Evolutionary conservation across 2,113 vertebrate genomes (phyloP).

Genomic region (Eurystomus gularis): DNA sequence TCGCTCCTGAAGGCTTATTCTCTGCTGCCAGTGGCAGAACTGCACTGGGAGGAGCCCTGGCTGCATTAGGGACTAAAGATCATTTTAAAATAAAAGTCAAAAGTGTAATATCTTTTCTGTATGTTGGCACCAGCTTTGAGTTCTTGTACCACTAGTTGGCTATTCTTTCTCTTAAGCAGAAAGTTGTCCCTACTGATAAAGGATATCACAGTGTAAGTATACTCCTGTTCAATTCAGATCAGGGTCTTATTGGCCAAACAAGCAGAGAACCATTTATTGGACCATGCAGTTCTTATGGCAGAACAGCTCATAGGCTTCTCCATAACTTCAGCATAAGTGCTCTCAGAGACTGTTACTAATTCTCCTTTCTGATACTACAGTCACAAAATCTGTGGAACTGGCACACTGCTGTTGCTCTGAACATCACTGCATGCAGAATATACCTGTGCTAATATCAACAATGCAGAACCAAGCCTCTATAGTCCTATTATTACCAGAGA

Average conservation of each 20-base stretch:
- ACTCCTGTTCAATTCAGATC: background rate
- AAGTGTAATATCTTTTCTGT: background rate
- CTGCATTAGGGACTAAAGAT: background rate
- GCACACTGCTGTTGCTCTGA: background rate
- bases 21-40: background rate
- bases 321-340: background rate
- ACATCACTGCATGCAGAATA: background rate
- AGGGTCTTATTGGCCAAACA: background rate
- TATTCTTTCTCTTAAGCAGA: background rate
- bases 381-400: background rate
- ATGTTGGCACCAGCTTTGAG: background rate
- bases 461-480: background rate
- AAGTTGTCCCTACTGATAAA: background rate
- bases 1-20: background rate
- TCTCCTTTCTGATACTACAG: background rate
- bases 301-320: background rate
- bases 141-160: background rate
- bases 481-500: background rate
- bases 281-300: background rate
- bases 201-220: background rate
- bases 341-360: rapidly evolving
- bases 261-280: background rate
- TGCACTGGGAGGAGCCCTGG: rapidly evolving
- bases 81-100: background rate
- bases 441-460: background rate